These are phyloP conservation scores for Parasteatoda lunata DNA, from an alignment of 2,888 invertebrate species.

Conservation along the genomic window DNA sequence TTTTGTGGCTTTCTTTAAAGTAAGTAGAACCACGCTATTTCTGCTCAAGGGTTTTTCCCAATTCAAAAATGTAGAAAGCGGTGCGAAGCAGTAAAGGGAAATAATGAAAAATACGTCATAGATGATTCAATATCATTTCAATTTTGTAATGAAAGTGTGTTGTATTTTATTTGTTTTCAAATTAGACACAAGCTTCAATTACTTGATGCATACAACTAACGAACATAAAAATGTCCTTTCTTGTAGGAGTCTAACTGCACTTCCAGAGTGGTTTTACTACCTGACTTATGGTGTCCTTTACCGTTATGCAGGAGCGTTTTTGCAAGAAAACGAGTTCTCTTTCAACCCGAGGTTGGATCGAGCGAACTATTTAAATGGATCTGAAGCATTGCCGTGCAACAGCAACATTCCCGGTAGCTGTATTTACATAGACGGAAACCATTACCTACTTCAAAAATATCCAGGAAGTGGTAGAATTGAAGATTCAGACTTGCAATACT, in stretches of 20 bases:
- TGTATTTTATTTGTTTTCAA: too few species aligned
- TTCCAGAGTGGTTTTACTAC: slow-evolving; percentile 88
- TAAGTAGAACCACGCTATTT: too few species aligned
- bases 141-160: too few species aligned
- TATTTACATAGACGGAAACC: slow-evolving; percentile 79
- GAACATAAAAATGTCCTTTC: slow-evolving; percentile 1
- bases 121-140: too few species aligned
- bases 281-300: slow-evolving; percentile 86
- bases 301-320: slow-evolving; percentile 84
- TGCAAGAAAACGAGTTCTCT: slow-evolving; percentile 82
- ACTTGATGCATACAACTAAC: too few species aligned
- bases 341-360: slow-evolving; percentile 71
- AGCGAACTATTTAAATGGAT: slow-evolving; percentile 70
- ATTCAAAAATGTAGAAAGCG: too few species aligned
- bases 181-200: too few species aligned
- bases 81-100: too few species aligned
- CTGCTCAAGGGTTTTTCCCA: too few species aligned
- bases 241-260: slow-evolving; percentile 83
- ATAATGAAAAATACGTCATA: too few species aligned
- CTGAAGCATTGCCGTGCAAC: slow-evolving; percentile 55
- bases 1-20: too few species aligned
- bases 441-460: slow-evolving; percentile 83
- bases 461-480: slow-evolving; percentile 73
- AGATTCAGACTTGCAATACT: slow-evolving; percentile 70
- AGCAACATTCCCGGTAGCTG: slow-evolving; percentile 72